phyloP scores from a whole-genome alignment of 2,888 invertebrate genomes.

The Clepsis dumicolana region DNA sequence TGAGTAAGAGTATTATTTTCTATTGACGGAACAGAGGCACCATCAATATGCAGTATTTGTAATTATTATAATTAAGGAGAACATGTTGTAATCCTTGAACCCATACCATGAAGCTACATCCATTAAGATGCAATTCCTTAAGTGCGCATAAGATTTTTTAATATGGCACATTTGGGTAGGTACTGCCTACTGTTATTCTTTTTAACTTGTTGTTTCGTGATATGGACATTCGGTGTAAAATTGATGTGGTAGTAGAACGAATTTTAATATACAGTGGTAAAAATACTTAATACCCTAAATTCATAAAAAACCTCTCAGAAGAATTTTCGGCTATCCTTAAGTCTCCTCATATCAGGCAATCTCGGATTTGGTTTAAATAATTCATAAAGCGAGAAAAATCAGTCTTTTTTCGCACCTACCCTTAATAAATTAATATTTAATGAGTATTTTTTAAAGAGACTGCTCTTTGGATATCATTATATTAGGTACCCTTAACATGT shows the following conservation, averaged over 20 bases:
- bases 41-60: not conserved
- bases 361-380: too few species aligned
- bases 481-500: not conserved
- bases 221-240: not conserved
- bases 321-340: too few species aligned
- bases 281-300: too few species aligned
- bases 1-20: not conserved
- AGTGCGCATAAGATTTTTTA: not conserved
- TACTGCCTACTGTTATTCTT: not conserved
- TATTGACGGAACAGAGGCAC: not conserved
- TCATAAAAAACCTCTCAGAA: too few species aligned
- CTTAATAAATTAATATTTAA: not conserved
- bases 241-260: not conserved
- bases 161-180: not conserved
- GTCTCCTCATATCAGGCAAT: too few species aligned
- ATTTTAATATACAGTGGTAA: not conserved
- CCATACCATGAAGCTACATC: not conserved
- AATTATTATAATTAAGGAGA: not conserved
- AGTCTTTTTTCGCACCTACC: too few species aligned
- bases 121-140: not conserved
- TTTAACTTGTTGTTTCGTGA: not conserved
- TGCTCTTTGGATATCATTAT: not conserved
- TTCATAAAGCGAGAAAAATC: too few species aligned
- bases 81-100: not conserved
- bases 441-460: not conserved